A percentile compares a stretch with the other conserved stretches of the same genome.
Conservation (phyloP, 2,888 invertebrate species). For the Acleris emargana region DNA sequence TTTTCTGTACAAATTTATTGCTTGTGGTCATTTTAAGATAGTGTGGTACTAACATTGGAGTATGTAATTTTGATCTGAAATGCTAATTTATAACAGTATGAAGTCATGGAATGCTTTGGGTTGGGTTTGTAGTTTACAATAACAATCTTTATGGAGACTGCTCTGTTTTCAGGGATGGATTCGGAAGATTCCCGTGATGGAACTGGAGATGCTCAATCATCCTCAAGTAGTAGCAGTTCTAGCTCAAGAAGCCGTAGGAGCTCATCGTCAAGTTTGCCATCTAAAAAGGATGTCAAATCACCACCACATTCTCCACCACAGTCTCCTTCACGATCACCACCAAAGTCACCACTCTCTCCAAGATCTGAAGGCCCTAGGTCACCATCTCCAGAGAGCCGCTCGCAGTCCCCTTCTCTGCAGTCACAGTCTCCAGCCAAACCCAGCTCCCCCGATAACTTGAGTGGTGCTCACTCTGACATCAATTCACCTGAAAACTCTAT, state of each 20-base stretch:
- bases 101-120: conserved; percentile 44
- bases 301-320: conserved; percentile 53
- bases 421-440: conserved; percentile 55
- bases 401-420: conserved; percentile 49
- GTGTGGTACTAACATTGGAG: conserved; percentile 33
- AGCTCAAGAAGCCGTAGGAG: conserved; percentile 73
- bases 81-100: conserved; percentile 25
- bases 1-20: conserved; percentile 29
- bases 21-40: conserved; percentile 23
- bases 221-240: conserved; percentile 79
- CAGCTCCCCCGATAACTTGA: conserved; percentile 69
- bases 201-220: conserved; percentile 67
- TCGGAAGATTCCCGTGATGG: conserved; percentile 85
- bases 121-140: conserved; percentile 40
- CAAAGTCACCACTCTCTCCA: conserved; percentile 40
- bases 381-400: conserved; percentile 60
- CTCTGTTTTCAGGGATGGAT: conserved; percentile 81
- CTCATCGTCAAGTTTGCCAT: conserved; percentile 71
- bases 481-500: conserved; percentile 77
- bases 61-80: conserved; percentile 18
- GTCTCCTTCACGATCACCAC: conserved; percentile 40
- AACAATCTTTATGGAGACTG: conserved; percentile 46
- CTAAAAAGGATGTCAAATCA: conserved; percentile 69
- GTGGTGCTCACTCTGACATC: conserved; percentile 73
- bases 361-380: conserved; percentile 57